Evolutionary conservation across 2,888 invertebrate genomes (phyloP).

Genomic region (Hermodice carunculata): DNA sequence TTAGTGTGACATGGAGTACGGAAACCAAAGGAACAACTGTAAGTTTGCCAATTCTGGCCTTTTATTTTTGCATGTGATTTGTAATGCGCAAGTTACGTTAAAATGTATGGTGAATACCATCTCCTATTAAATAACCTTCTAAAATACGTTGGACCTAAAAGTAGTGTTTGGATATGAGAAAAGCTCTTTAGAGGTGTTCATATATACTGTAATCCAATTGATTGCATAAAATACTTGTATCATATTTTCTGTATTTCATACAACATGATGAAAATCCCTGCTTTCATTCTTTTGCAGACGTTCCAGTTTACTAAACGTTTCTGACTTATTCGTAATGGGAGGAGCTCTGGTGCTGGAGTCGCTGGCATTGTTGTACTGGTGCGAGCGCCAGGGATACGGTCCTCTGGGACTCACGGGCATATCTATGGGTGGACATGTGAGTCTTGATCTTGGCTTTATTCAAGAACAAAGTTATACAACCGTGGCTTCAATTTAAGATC

Average conservation of each 20-base stretch:
- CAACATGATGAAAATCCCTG: too few relatives aligned
- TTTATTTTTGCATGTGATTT: too few relatives aligned
- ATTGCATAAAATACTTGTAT: neutral
- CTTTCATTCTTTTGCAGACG: slow-evolving; percentile 74
- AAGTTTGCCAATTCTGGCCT: too few relatives aligned
- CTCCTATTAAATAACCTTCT: too few relatives aligned
- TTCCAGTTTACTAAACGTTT: slow-evolving; percentile 93
- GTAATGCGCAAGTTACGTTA: too few relatives aligned
- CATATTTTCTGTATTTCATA: neutral
- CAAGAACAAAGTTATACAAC: neutral
- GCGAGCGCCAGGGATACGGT: slow-evolving; percentile 87
- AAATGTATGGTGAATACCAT: too few relatives aligned
- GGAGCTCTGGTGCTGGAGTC: slow-evolving; percentile 95
- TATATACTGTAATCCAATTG: neutral
- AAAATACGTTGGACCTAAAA: too few relatives aligned
- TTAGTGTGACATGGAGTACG: slow-evolving; percentile 49
- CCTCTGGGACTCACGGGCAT: slow-evolving; percentile 95
- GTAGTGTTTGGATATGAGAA: too few relatives aligned
- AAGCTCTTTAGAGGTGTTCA: neutral
- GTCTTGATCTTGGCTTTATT: slow-evolving; percentile 63
- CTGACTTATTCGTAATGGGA: slow-evolving; percentile 99
- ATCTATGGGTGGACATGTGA: slow-evolving; percentile 98
- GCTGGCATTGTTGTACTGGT: slow-evolving; percentile 93
- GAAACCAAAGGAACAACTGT: slow-evolving; percentile 65
- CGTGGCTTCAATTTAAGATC: too few relatives aligned